phyloP scores from a whole-genome alignment of 2,888 invertebrate genomes.

The Abrostola tripartita region DNA sequence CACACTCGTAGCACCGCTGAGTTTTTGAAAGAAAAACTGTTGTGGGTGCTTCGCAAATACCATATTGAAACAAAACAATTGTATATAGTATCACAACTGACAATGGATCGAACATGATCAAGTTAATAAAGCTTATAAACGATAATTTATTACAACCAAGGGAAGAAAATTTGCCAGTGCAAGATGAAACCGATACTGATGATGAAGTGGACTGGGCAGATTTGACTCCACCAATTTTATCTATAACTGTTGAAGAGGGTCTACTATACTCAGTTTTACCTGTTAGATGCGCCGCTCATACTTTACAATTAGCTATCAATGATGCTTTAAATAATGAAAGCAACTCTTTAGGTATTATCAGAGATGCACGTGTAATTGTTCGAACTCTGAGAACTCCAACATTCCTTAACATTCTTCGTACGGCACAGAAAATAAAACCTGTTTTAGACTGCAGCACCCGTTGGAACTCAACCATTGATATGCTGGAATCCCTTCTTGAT shows the following conservation, averaged over 20 bases:
- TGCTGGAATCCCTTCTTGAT: too few relatives aligned
- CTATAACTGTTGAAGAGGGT: conserved; percentile 1
- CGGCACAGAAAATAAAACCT: too few relatives aligned
- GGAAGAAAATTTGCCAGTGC: background rate
- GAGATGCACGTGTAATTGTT: too few relatives aligned
- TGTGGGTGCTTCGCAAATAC: background rate
- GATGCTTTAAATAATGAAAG: too few relatives aligned
- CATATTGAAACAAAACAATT: conserved; percentile 2
- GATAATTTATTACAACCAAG: background rate
- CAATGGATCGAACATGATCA: conserved; percentile 2
- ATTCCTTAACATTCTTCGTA: too few relatives aligned
- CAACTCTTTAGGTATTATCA: too few relatives aligned
- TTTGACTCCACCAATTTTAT: conserved; percentile 2
- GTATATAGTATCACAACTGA: conserved; percentile 4
- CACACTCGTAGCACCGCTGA: conserved; percentile 1
- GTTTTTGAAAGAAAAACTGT: conserved; percentile 1
- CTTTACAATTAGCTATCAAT: conserved; percentile 11
- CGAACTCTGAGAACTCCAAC: too few relatives aligned
- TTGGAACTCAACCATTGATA: too few relatives aligned
- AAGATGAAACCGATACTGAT: conserved; percentile 1
- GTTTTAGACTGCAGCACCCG: too few relatives aligned
- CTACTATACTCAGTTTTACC: background rate
- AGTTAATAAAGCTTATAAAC: conserved; percentile 1
- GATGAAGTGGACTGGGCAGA: background rate
- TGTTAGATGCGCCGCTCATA: conserved; percentile 5